Evolutionary conservation across 2,113 vertebrate genomes (phyloP).

Genomic region (Phylloscopus whistleri): DNA sequence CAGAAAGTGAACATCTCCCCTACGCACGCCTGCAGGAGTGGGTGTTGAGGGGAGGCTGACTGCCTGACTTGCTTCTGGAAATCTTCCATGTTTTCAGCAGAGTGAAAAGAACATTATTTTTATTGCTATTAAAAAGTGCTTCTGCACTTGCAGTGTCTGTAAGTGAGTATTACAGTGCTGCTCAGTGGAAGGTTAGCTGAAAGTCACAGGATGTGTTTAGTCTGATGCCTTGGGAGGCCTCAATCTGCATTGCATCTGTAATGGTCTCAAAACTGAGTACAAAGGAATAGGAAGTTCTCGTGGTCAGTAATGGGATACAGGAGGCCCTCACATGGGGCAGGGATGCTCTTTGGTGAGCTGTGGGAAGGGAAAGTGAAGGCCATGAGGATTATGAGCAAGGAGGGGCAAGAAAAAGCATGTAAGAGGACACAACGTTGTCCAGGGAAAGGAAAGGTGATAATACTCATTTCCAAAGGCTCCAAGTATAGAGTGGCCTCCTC

Average conservation of each 20-base stretch:
- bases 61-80: constrained; percentile 47
- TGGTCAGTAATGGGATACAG: not conserved
- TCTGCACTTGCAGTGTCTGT: not conserved
- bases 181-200: constrained; percentile 25
- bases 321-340: not conserved
- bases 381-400: not conserved
- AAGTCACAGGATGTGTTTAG: constrained; percentile 6
- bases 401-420: not conserved
- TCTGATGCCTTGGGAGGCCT: not conserved
- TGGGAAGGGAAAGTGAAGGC: not conserved
- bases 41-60: constrained; percentile 26
- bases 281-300: not conserved
- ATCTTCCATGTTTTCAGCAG: not conserved
- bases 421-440: not conserved
- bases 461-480: not conserved
- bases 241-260: not conserved
- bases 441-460: not conserved
- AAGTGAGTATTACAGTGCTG: constrained; percentile 17
- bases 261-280: not conserved
- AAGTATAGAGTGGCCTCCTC: not conserved
- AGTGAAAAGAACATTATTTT: constrained; percentile 46
- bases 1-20: constrained; percentile 39
- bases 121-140: constrained; percentile 27
- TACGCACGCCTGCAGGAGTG: not conserved
- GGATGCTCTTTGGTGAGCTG: not conserved